Evolutionary conservation across 2,113 vertebrate species (phyloP).

Genomic region (Leiothrix lutea): DNA sequence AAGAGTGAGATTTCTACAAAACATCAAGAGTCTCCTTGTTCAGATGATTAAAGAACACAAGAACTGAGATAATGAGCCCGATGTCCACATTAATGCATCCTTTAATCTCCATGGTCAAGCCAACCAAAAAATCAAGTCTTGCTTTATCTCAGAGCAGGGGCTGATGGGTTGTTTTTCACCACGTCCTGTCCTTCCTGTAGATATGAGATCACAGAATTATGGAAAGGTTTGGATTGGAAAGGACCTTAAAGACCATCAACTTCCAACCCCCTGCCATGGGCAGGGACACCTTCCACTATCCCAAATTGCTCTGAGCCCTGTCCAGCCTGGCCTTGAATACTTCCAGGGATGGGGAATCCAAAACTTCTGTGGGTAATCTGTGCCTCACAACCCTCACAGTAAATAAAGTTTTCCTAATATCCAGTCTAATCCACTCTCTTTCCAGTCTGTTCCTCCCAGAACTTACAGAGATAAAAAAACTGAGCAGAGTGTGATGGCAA

Average conservation of each 20-base stretch:
- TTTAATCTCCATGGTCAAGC: not conserved
- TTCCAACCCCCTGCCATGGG: not conserved
- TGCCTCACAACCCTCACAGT: not conserved
- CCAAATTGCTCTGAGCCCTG: fast-evolving
- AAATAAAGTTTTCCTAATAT: not conserved
- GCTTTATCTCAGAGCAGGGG: not conserved
- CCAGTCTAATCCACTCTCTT: not conserved
- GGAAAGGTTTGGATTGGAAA: not conserved
- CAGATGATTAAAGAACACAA: not conserved
- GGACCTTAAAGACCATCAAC: not conserved
- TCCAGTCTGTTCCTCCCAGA: not conserved
- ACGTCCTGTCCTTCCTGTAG: not conserved
- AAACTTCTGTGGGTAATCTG: not conserved
- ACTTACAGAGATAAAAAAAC: not conserved
- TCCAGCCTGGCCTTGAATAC: not conserved
- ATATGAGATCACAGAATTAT: not conserved
- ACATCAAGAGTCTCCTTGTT: not conserved
- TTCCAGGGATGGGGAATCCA: not conserved
- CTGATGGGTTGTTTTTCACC: not conserved
- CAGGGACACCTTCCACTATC: not conserved
- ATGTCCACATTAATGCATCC: not conserved
- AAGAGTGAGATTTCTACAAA: not conserved
- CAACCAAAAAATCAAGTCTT: not conserved
- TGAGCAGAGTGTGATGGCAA: not conserved
- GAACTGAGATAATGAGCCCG: not conserved